Evolutionary conservation across 2,797 vertebrate genomes (phyloP), one percentile per base, ranked within the genome.

Genomic region (Arrhamphus sclerolepis): DNA sequence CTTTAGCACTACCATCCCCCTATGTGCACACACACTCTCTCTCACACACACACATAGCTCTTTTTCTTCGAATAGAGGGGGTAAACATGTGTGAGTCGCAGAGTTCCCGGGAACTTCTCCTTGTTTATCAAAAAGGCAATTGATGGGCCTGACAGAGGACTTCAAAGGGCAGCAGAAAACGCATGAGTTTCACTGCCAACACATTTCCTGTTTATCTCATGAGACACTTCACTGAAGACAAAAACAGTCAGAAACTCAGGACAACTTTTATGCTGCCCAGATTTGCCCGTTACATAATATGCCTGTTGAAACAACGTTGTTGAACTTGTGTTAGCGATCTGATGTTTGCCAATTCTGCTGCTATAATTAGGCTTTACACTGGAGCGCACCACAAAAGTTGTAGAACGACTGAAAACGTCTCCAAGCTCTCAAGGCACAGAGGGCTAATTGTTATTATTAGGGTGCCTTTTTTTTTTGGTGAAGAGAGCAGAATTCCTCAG

Each of bases 1-100:
- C 83, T 90, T 89, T 90, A 87, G 89, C 85, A 86, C 80, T 70
- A 48, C 88, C 89, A 85, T 82, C 90, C 84, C 80, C 78, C 82
- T 43, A 21, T 56, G 6, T 26, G 24, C 24, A 6, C 24, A 6
- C 24, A 26, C 24, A 26, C 24, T 3, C 24, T 3, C 24, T 3
- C 63, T 53, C 67, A 73, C 52, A 69, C 51, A 53, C 31, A 63
- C 9, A 46, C 46, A 69, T 19, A 66, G 53, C 54, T 77, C 66
- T 67, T 81, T 89, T 85, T 86, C 87, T 82, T 55, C 70, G 78
- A 89, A 86, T 72, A 77, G 75, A 83, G 74, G n/a, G 24, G 66
- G 83, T 81, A 87, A 90, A 89, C 85, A 88, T 88, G 89, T 89
- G 86, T 71, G 85, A 85, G 80, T 84, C 22, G 56, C 73, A 68